Conservation (phyloP, 1,140 invertebrate genomes). For the Kradibia gibbosae region DNA sequence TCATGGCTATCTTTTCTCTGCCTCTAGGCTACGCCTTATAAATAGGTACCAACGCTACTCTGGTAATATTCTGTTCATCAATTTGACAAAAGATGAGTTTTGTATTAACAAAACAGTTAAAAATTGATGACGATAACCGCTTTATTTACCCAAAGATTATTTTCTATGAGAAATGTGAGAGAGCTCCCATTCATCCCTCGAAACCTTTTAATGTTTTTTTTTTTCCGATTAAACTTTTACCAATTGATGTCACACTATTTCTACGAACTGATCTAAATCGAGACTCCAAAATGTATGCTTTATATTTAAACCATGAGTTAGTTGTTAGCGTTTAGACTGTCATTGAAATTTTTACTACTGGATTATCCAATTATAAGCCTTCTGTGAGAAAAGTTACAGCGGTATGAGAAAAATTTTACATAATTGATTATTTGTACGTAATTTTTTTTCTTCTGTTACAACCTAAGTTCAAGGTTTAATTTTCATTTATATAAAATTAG, state of each 20-base stretch:
- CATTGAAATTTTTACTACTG: not conserved
- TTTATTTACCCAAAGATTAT: not conserved
- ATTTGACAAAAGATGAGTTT: not conserved
- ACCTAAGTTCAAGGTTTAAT: no score
- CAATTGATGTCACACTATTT: constrained; percentile 27
- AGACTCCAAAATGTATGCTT: constrained; percentile 2
- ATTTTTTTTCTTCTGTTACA: no score
- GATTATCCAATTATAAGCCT: not conserved
- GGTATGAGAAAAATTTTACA: not conserved
- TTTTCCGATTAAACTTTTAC: not conserved
- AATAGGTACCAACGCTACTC: not conserved
- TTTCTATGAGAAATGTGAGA: not conserved
- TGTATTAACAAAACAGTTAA: not conserved
- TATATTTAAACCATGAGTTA: constrained; percentile 13
- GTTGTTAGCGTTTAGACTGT: not conserved
- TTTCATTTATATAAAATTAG: no score
- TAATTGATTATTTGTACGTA: no score
- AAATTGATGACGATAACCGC: not conserved
- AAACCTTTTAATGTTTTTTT: not conserved
- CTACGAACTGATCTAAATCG: not conserved
- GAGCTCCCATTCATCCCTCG: not conserved
- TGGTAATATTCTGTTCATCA: not conserved
- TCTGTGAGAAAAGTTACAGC: not conserved
- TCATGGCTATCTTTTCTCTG: not conserved
- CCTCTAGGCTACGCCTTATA: not conserved